These are phyloP conservation scores for Temnothorax nylanderi DNA, from an alignment of 1,140 invertebrate genomes.

Conservation along the genomic window DNA sequence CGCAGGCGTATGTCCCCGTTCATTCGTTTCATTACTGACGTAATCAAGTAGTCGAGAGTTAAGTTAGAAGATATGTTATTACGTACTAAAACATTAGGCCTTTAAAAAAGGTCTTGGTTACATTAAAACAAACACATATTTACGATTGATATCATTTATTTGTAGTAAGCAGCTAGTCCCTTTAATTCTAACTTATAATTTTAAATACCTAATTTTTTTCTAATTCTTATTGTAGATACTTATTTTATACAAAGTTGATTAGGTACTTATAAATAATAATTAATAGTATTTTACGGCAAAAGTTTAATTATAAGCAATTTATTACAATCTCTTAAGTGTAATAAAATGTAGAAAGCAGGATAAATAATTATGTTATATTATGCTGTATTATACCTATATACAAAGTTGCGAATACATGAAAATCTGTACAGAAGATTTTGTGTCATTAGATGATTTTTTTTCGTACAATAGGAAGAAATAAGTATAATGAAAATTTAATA, in stretches of 20 bases:
- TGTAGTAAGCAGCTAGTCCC: not conserved
- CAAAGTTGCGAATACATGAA: not conserved
- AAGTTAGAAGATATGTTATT: not conserved
- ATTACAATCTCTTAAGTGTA: too few species aligned
- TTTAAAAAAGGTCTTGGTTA: not conserved
- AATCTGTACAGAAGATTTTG: not conserved
- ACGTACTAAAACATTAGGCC: not conserved
- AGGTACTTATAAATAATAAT: too few species aligned
- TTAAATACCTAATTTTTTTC: too few species aligned
- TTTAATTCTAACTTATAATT: not conserved
- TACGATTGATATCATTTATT: not conserved
- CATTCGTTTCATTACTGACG: constrained; percentile 42
- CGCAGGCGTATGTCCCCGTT: constrained; percentile 66
- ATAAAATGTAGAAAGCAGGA: not conserved
- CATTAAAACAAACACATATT: not conserved
- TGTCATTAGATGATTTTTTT: not conserved
- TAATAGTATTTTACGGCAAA: too few species aligned
- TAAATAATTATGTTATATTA: not conserved
- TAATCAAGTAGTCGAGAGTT: constrained; percentile 15
- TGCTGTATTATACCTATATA: not conserved
- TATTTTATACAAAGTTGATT: too few species aligned
- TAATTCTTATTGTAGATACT: too few species aligned
- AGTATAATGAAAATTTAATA: not conserved
- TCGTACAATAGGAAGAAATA: not conserved
- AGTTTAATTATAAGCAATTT: too few species aligned